These are phyloP conservation scores for Petrolisthes manimaculis DNA, from an alignment of 2,888 invertebrate genomes.

Conservation along the genomic window DNA sequence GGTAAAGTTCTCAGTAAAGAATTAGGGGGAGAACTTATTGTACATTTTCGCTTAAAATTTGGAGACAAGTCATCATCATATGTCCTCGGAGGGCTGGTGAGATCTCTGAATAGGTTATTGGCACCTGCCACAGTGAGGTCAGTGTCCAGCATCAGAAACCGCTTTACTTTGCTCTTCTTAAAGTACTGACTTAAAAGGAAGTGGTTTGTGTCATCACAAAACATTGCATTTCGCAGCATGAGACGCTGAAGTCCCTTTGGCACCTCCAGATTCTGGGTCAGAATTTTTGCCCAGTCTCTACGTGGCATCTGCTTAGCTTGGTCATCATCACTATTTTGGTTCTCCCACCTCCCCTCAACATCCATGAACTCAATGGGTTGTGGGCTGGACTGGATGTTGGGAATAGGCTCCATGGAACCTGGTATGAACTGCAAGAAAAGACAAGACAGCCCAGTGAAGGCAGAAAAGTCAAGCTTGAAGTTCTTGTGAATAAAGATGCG, in stretches of 20 bases:
- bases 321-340: neutral
- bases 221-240: neutral
- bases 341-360: neutral
- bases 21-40: neutral
- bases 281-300: neutral
- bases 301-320: neutral
- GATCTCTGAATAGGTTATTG: neutral
- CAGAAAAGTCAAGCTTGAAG: slow-evolving; percentile 32
- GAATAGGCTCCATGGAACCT: neutral
- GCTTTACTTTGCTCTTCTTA: neutral
- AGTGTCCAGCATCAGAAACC: neutral
- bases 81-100: neutral
- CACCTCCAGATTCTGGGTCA: neutral
- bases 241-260: neutral
- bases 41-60: slow-evolving; percentile 3
- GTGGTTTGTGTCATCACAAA: neutral
- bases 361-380: neutral
- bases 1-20: neutral
- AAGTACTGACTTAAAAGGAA: neutral
- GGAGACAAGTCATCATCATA: neutral
- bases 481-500: slow-evolving; percentile 28
- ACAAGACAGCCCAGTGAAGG: slow-evolving; percentile 17
- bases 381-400: neutral
- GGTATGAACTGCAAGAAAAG: neutral
- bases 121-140: neutral